Evolutionary conservation across 2,113 vertebrate genomes (phyloP), one percentile per base, ranked within the genome.

Genomic region (Elachura formosa): DNA sequence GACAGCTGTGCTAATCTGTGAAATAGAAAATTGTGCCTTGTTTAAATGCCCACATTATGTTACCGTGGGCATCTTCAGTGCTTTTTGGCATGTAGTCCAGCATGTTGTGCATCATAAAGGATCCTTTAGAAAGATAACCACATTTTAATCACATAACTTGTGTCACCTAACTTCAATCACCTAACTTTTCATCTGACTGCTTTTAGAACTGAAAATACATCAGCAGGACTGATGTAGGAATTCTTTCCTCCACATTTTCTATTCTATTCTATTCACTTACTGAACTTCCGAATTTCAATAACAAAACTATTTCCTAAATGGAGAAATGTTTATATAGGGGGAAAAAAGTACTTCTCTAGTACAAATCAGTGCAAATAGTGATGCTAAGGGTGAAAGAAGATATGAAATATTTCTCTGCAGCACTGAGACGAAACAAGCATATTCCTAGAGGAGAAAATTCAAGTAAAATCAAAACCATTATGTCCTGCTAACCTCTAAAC

Each of bases 1-100:
- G 6, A 38, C 40, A 63, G 28, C 23, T 19, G 28, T 46, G 15
- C 28, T 73, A 28, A 40, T 46, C 45, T n/a, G 28, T 0, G 2
- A 63, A 55, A 34, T 24, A 41, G 5, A 41, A 73, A 46, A 46
- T 12, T 73, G 4, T 46, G n/a, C n/a, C n/a, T n/a, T n/a, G n/a
- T n/a, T n/a, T n/a, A n/a, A n/a, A n/a, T n/a, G n/a, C 20, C 7
- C 0, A 0, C 18, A 46, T 63, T 31, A 43, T 54, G 18, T 45
- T 45, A 62, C 21, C 0, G 1, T 10, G 11, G 26, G 28, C 14
- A 22, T 33, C n/a, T 54, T 38, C 46, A 9, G 20, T 0, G 0
- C 9, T 28, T 73, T 72, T 38, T 0, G 0, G 26, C 7, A 26
- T 33, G 9, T 14, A 23, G 52, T 72, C 33, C n/a, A 22, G 9